Base-by-base conservation (phyloP, 2,888 invertebrate species). In the Netelia inedita region DNA sequence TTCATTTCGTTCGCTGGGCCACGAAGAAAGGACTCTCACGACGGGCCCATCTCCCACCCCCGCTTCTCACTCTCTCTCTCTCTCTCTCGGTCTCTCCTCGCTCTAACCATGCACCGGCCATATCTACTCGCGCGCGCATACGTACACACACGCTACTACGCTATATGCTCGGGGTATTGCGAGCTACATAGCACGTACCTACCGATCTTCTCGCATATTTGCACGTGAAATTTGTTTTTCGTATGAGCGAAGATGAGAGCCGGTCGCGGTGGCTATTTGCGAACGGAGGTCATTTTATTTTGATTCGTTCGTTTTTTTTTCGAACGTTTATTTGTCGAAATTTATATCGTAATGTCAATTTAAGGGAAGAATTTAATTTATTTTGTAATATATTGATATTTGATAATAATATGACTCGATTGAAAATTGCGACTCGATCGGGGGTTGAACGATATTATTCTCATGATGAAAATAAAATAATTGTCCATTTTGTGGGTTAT, bases 1-100 rank as follows among this genome's bases (percentile, higher is more conserved):
- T 87, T 84, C 79, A 81, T 84, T 84, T 84, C 69, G 59, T 75
- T 79, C 71, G 28, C 55, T 63, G 83, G 79, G 79, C 81, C 59
- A 76, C 75, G 35, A 69, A 69, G 75, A 78, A 83, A 74, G 66
- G 69, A 59, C 74, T 65, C 76, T 82, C 82, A 43, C 57, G 74
- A 61, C 55, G 41, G 11, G 46, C 46, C 46, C 46, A 46, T 1
- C 14, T 2, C 46, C 46, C 46, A 14, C 14, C 1, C 46, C 6
- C 2, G n/a, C 11, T 21, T 59, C n/a, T 65, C 19, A 23, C 23
- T 71, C 53, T 35, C 28, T 35, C 28, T 35, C 53, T 35, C 23
- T 11, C 11, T 71, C 11, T 55, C 35, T 55, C 65, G 19, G 14
- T 8, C 59, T 59, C 11, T 23, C 11, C 59, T 23, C 1, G 23